These are phyloP conservation scores for Colius striatus DNA, from an alignment of 2,113 vertebrate species.

Conservation along the genomic window DNA sequence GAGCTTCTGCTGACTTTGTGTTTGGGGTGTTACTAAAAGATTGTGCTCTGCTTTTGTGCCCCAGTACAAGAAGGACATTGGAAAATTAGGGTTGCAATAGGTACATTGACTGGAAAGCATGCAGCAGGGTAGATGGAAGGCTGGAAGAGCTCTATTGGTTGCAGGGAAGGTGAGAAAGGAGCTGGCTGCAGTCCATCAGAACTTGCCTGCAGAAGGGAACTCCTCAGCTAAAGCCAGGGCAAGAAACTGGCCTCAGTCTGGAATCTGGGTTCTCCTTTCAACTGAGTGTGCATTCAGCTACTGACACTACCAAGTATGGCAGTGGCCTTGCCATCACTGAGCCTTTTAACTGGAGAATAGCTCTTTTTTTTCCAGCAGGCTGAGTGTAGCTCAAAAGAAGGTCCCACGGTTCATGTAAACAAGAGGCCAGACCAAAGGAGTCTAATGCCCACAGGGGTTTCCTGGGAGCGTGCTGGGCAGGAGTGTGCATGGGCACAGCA, in stretches of 20 bases:
- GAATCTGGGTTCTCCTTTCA: background rate
- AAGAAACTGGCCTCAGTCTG: background rate
- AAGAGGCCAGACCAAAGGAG: background rate
- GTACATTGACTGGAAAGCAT: background rate
- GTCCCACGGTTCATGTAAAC: background rate
- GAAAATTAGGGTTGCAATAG: background rate
- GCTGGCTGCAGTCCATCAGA: background rate
- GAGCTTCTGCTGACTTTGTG: background rate
- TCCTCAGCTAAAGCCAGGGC: background rate
- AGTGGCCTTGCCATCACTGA: background rate
- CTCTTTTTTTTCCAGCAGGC: background rate
- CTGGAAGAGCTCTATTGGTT: background rate
- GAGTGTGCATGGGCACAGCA: background rate
- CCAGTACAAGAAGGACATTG: background rate
- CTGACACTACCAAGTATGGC: fast-evolving
- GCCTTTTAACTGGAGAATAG: background rate
- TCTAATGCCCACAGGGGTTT: background rate
- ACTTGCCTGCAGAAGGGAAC: background rate
- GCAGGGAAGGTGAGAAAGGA: background rate
- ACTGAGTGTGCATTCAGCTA: background rate
- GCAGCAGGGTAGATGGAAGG: background rate
- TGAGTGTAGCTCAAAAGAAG: background rate
- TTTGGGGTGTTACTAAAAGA: no score
- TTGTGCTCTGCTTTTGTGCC: background rate
- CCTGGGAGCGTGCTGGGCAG: background rate